Percentiles rank a stretch among this genome's conserved stretches.
Evolutionary conservation across 2,888 invertebrate genomes (phyloP).

Genomic region (Pandemis corylana): DNA sequence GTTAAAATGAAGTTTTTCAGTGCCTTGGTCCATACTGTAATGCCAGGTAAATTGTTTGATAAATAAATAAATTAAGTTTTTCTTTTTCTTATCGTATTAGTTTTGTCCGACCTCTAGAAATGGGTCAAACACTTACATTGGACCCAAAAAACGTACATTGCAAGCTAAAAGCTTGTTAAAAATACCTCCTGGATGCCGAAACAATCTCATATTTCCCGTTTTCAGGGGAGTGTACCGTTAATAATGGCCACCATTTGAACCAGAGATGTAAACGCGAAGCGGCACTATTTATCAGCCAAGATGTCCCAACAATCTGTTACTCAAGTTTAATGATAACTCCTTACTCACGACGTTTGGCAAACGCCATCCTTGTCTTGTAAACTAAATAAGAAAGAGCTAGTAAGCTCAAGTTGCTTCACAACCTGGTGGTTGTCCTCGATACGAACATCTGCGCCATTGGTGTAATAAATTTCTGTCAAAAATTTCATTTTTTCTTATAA

Average conservation of each 20-base stretch:
- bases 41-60: no score
- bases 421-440: no score
- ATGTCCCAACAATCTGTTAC: slow-evolving; percentile 28
- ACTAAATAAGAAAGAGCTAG: slow-evolving; percentile 1
- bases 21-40: no score
- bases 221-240: not conserved
- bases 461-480: no score
- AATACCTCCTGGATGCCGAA: not conserved
- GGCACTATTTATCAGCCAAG: slow-evolving; percentile 24
- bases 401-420: not conserved
- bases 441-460: no score
- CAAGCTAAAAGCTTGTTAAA: not conserved
- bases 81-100: no score
- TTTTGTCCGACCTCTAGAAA: no score
- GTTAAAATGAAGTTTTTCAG: no score
- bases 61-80: no score
- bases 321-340: slow-evolving; percentile 4
- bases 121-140: no score
- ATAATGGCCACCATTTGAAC: not conserved
- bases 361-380: not conserved
- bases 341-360: not conserved
- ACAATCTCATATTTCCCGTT: slow-evolving; percentile 10
- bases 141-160: no score
- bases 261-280: slow-evolving; percentile 9
- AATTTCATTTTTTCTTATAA: no score